Evolutionary conservation across 2,113 vertebrate genomes (phyloP).

Genomic region (Callospermophilus lateralis): DNA sequence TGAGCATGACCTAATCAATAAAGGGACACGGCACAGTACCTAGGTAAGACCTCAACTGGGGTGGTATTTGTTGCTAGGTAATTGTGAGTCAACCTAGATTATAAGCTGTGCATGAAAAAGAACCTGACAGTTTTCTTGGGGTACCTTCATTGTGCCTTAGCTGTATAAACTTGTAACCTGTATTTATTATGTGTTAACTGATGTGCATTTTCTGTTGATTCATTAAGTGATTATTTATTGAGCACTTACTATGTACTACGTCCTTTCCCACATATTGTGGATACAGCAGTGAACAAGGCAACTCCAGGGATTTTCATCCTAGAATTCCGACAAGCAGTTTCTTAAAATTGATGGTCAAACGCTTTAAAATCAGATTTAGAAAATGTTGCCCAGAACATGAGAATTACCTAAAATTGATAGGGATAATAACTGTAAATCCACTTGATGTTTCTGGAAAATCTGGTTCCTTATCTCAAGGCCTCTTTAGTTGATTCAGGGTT

Average conservation of each 20-base stretch:
- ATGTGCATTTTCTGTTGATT: neutral
- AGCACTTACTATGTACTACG: neutral
- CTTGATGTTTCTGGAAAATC: conserved; percentile 43
- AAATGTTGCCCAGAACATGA: conserved; percentile 28
- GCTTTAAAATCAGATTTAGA: neutral
- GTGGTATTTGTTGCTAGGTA: neutral
- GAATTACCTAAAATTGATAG: conserved; percentile 32
- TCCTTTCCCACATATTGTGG: neutral
- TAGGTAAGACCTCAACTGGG: neutral
- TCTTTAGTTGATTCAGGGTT: conserved; percentile 39
- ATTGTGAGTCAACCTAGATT: neutral
- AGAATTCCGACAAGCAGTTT: neutral
- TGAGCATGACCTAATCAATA: neutral
- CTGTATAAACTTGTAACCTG: neutral
- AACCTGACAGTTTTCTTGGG: neutral
- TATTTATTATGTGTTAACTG: neutral
- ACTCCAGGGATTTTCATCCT: neutral
- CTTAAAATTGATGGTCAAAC: neutral
- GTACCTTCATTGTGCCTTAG: neutral
- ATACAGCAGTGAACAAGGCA: neutral
- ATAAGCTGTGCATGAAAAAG: neutral
- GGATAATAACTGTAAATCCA: conserved; percentile 30
- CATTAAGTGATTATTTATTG: neutral
- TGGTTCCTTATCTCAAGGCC: conserved; percentile 8
- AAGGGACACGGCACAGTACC: neutral